phyloP scores from a whole-genome alignment of 2,888 invertebrate species.

The Thera britannica region DNA sequence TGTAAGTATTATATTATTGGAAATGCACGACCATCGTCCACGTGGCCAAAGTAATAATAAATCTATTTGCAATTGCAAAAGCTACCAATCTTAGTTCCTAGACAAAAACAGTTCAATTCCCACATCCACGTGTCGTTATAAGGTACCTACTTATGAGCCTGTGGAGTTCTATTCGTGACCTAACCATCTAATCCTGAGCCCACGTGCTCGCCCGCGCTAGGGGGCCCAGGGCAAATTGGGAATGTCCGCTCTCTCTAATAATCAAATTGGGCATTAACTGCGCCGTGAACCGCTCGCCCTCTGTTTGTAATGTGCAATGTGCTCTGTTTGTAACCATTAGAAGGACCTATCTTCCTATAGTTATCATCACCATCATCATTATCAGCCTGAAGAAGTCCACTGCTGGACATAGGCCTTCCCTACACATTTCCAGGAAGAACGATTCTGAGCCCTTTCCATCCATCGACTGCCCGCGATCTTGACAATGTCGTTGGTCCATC shows the following conservation, averaged over 20 bases:
- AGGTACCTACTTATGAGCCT: constrained; percentile 15
- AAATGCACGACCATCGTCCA: no score
- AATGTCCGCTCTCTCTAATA: constrained; percentile 73
- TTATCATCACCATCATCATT: no score
- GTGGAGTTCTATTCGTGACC: constrained; percentile 28
- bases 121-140: not conserved
- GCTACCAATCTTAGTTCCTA: not conserved
- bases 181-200: constrained; percentile 35
- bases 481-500: no score
- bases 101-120: not conserved
- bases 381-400: no score
- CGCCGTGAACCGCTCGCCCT: constrained; percentile 46
- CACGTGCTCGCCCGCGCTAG: constrained; percentile 51
- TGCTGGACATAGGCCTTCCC: no score
- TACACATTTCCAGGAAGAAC: no score
- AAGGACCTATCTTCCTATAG: constrained; percentile 22
- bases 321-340: constrained; percentile 20
- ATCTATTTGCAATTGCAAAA: no score
- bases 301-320: constrained; percentile 16
- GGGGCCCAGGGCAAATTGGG: constrained; percentile 70
- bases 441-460: no score
- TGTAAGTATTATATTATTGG: no score
- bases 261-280: constrained; percentile 66
- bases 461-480: no score
- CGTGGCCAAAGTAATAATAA: no score